Evolutionary conservation across 1,140 invertebrate genomes (phyloP), one percentile per base, ranked within the genome.

Genomic region (Bombus affinis): DNA sequence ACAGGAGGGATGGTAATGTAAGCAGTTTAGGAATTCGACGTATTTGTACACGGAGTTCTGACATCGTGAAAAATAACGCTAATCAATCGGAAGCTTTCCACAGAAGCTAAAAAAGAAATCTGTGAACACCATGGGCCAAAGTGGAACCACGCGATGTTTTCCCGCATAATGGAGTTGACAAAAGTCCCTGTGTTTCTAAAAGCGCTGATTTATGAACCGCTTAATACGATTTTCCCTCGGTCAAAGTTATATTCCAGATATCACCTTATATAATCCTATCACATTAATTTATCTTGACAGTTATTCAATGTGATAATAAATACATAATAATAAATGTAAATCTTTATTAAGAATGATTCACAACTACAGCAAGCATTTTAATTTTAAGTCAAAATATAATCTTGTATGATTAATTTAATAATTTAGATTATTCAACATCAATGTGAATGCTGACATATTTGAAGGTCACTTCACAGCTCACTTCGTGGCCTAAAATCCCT

Each of bases 141-240:
- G 44, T 44, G n/a, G 0, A 28, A 66, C 62, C n/a, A 47, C 32
- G 1, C 32, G 25, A 79, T 68, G 12, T 79, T 28, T 47, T 6
- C 32, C 13, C 39, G 59, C 42, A 66, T 79, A 79, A 79, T 79
- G 39, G 57, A 65, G 76, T 65, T 65, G 57, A 65, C 76, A 78
- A 65, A 44, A 59, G 62, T 42, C n/a, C 35, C 35, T n/a, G 15
- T 44, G 25, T 68, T 35, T 44, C 59, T 68, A 66, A 68, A 68
- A 28, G 37, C 32, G 9, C 1, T 79, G 77, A 68, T 68, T 79
- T 79, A 79, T 66, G 62, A 66, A 44, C 15, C 59, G 62, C 15
- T 79, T 79, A 79, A 79, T 68, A 68, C 42, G 5, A 79, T 28
- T 47, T 47, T 44, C 42, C n/a, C n/a, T 35, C 18, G 37, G 28